Conservation (phyloP, 2,113 vertebrate genomes). For the Grallaria varia region DNA sequence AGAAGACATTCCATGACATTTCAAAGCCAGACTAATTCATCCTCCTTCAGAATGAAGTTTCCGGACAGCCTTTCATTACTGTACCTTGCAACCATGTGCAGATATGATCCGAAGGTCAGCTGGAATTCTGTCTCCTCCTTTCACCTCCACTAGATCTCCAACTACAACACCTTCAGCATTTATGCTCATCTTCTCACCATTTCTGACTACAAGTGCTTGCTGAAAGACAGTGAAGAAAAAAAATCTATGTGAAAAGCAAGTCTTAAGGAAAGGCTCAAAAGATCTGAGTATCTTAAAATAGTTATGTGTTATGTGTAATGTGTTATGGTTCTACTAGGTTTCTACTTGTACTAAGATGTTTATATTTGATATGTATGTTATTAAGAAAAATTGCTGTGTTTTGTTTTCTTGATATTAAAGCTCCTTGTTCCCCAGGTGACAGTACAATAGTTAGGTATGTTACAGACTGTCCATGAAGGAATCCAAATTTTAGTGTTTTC, state of each 20-base stretch:
- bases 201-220: constrained; percentile 96
- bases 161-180: constrained; percentile 92
- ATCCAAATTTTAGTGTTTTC: not conserved
- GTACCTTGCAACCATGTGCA: constrained; percentile 93
- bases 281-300: not conserved
- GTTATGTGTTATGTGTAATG: too few relatives aligned
- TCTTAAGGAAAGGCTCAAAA: not conserved
- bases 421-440: not conserved
- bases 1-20: not conserved
- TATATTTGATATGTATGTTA: not conserved
- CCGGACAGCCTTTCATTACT: not conserved
- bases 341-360: not conserved
- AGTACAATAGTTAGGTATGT: not conserved
- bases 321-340: not conserved
- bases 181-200: constrained; percentile 90
- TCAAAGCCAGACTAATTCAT: not conserved
- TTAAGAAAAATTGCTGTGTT: not conserved
- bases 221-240: constrained; percentile 41
- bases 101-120: constrained; percentile 95
- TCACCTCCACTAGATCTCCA: constrained; percentile 94
- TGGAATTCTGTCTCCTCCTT: constrained; percentile 94
- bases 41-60: not conserved
- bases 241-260: not conserved
- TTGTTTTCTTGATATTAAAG: not conserved
- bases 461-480: not conserved